These are phyloP conservation scores for Varecia variegata DNA, from an alignment of 2,797 vertebrate species.

Conservation along the genomic window DNA sequence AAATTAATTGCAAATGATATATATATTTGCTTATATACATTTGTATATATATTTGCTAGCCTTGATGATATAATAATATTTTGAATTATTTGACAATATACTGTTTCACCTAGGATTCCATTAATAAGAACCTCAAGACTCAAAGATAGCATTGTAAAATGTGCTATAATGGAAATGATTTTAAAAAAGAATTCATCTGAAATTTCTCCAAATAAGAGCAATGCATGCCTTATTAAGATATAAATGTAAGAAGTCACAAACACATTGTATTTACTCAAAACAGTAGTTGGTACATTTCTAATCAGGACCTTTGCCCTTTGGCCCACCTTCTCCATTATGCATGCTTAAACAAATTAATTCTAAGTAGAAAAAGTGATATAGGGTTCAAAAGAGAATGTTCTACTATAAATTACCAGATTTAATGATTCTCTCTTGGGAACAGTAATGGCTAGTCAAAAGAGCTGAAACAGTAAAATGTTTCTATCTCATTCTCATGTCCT, in stretches of 20 bases:
- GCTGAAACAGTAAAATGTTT: constrained; percentile 26
- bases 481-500: constrained; percentile 9
- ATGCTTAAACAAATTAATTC: constrained; percentile 54
- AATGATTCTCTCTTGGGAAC: background rate
- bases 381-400: constrained; percentile 49
- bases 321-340: background rate
- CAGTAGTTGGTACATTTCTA: constrained; percentile 35
- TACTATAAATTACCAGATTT: constrained; percentile 57
- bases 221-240: background rate
- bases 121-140: background rate
- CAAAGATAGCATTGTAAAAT: background rate
- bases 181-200: background rate
- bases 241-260: background rate
- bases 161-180: background rate
- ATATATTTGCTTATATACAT: background rate
- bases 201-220: background rate
- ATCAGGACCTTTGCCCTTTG: constrained; percentile 43
- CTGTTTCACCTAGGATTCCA: background rate
- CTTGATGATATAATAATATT: background rate
- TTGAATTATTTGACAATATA: background rate
- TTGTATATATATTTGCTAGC: background rate
- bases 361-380: constrained; percentile 42
- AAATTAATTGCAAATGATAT: background rate
- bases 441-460: constrained; percentile 47
- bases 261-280: constrained; percentile 54